Evolutionary conservation across 23 tunicate species (phyloP).

Genomic region (Halocynthia roretzi): DNA sequence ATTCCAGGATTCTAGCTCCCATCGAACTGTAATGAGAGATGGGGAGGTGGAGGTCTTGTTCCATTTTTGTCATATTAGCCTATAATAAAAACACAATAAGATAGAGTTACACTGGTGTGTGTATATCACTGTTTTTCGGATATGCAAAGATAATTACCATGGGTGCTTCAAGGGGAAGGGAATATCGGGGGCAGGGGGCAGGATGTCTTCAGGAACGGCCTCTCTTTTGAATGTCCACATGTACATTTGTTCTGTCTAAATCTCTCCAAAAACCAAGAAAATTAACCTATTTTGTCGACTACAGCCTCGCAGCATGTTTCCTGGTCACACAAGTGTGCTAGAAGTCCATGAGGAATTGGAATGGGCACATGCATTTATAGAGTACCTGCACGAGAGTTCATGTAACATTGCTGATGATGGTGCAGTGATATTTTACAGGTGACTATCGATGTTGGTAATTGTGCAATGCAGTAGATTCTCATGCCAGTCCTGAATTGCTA

Average conservation of each 20-base stretch:
- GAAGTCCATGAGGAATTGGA: slow-evolving; percentile 52
- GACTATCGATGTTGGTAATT: no score
- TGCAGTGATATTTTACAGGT: slow-evolving; percentile 64
- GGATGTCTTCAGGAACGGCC: neutral
- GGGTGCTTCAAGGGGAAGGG: slow-evolving; percentile 20
- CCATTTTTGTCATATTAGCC: no score
- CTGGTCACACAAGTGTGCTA: slow-evolving; percentile 53
- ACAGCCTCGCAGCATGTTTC: slow-evolving; percentile 48
- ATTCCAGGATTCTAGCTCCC: no score
- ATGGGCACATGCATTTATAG: slow-evolving; percentile 44
- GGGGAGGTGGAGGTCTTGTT: no score
- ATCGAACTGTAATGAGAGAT: no score
- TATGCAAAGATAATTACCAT: neutral
- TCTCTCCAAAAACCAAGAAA: no score
- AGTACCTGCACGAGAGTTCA: slow-evolving; percentile 17
- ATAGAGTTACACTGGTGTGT: no score
- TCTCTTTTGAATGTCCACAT: neutral
- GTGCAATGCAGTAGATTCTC: no score
- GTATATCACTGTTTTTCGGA: no score
- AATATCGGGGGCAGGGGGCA: neutral
- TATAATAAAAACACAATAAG: no score
- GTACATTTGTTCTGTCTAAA: neutral
- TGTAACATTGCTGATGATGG: slow-evolving; percentile 72
- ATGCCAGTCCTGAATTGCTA: no score
- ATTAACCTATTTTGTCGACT: neutral